Evolutionary conservation across 2,888 invertebrate species (phyloP), one percentile per base, ranked within the genome.

Genomic region (Clepsis dumicolana): DNA sequence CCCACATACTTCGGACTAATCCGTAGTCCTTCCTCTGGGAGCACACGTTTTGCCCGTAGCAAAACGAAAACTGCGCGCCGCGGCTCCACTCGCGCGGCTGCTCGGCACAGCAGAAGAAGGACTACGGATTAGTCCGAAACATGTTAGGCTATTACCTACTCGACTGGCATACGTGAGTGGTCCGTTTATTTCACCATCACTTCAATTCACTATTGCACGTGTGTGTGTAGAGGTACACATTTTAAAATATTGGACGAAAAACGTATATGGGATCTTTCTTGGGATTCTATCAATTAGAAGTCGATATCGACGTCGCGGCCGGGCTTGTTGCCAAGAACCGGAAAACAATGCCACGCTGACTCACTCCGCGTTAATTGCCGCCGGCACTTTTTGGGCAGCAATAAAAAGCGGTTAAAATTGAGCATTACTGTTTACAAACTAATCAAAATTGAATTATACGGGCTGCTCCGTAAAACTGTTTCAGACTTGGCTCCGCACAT

Each of bases 281-380:
- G 65, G 69, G 75, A 74, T 82, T 79, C 73, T 79, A 79, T 81
- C 79, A 82, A 85, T 86, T 83, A 81, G 72, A 57, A 76, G 61
- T 70, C 69, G 75, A 74, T 73, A 65, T 70, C 70, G 74, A 74
- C 70, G 72, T 72, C 72, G 72, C 75, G 75, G 75, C 66, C 77
- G 85, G 90, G 89, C 86, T 60, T 16, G 24, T 35, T 72, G 86
- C 90, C 90, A 90, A 74, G 65, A 72, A 73, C 79, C 78, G 75
- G 76, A 80, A 81, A 80, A 89, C 86, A 88, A 88, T 84, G 79
- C 77, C 74, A 73, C 75, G 75, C 82, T 82, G 88, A 86, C 81
- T 87, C 86, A 85, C 81, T 82, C 80, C 73, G 76, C 78, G 80
- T 84, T 87, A 87, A 88, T 86, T 88, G 82, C 84, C 77, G 86